Evolutionary conservation across 2,888 invertebrate genomes (phyloP).

Genomic region (Volucella inflata): DNA sequence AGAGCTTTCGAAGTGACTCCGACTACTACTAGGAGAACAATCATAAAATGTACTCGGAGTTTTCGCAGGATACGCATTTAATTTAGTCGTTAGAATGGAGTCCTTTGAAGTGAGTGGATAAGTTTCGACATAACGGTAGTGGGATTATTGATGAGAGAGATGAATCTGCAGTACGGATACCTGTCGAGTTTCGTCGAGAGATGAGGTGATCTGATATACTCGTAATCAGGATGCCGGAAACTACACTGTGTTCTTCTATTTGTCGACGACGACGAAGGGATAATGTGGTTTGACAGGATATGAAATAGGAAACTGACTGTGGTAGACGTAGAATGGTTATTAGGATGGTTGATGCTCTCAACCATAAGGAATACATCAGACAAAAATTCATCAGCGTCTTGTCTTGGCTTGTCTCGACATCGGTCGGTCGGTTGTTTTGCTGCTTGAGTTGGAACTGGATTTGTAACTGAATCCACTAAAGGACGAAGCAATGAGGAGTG

Average conservation of each 20-base stretch:
- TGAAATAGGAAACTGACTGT: constrained; percentile 21
- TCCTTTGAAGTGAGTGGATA: constrained; percentile 56
- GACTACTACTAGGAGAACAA: not conserved
- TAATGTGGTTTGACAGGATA: constrained; percentile 47
- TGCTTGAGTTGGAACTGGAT: too few species aligned
- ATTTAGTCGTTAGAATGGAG: constrained; percentile 67
- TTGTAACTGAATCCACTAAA: too few species aligned
- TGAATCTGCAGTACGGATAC: constrained; percentile 13
- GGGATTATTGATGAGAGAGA: constrained; percentile 46
- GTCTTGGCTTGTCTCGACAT: not conserved
- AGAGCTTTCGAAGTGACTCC: constrained; percentile 48
- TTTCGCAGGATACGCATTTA: constrained; percentile 60
- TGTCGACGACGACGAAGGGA: constrained; percentile 23
- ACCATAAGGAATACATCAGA: constrained; percentile 53
- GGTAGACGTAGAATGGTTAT: not conserved
- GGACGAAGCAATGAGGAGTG: not conserved
- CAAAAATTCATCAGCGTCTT: constrained; percentile 51
- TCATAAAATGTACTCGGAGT: not conserved
- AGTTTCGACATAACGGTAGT: constrained; percentile 4
- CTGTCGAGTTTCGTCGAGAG: constrained; percentile 44
- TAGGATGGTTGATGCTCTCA: constrained; percentile 21
- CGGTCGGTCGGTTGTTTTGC: too few species aligned
- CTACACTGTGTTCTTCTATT: constrained; percentile 39
- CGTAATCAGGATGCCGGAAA: constrained; percentile 60
- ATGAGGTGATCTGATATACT: constrained; percentile 42